Percentiles rank a stretch among this genome's conserved stretches.
These are phyloP conservation scores for Temnothorax unifasciatus DNA, from an alignment of 2,888 invertebrate genomes.

Conservation along the genomic window DNA sequence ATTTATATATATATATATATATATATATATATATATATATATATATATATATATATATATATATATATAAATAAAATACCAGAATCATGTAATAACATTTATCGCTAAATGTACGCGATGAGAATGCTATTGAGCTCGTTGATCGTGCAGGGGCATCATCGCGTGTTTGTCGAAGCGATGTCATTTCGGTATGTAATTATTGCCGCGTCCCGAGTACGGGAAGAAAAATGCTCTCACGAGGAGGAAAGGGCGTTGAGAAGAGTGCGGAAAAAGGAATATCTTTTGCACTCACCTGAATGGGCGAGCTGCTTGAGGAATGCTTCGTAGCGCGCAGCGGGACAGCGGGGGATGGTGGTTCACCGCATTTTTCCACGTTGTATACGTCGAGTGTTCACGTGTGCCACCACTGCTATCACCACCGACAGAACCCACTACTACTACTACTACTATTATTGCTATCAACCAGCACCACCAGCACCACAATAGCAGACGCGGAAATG, in stretches of 20 bases:
- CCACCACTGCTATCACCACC: slow-evolving; percentile 51
- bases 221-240: slow-evolving; percentile 41
- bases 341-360: slow-evolving; percentile 48
- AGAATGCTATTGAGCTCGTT: background rate
- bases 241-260: background rate
- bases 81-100: background rate
- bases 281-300: slow-evolving; percentile 61
- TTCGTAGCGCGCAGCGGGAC: slow-evolving; percentile 38
- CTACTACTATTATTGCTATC: slow-evolving; percentile 36
- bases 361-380: slow-evolving; percentile 62
- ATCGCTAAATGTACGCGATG: background rate
- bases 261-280: slow-evolving; percentile 42
- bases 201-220: slow-evolving; percentile 1
- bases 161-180: slow-evolving; percentile 8
- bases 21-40: background rate
- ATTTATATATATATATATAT: background rate
- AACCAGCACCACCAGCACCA: slow-evolving; percentile 52
- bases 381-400: slow-evolving; percentile 41
- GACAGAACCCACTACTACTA: slow-evolving; percentile 38
- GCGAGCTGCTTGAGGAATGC: slow-evolving; percentile 60
- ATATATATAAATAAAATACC: background rate
- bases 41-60: background rate
- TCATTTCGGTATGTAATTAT: slow-evolving; percentile 49
- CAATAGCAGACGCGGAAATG: slow-evolving; percentile 36
- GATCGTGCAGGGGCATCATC: slow-evolving; percentile 19